phyloP scores from a whole-genome alignment of 2,113 vertebrate species.

The Perccottus glenii region DNA sequence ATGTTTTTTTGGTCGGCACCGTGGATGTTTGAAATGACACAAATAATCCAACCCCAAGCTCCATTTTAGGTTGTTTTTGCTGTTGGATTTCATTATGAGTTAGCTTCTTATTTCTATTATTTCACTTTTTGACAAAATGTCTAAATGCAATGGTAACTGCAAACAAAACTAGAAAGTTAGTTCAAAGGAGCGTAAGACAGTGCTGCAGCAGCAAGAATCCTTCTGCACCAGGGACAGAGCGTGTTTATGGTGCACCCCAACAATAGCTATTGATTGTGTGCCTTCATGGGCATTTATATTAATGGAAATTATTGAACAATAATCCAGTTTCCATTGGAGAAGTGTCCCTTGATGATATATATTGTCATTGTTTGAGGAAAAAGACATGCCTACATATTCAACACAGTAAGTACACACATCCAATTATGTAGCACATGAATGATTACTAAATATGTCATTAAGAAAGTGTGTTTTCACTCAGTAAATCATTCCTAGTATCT shows the following conservation, averaged over 20 bases:
- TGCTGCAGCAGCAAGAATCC: too few species aligned
- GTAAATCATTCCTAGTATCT: conserved; percentile 36
- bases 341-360: neutral
- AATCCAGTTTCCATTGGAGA: neutral
- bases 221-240: neutral
- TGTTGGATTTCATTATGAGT: too few species aligned
- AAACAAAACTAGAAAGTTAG: too few species aligned
- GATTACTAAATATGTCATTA: neutral
- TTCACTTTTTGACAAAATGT: too few species aligned
- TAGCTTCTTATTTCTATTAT: too few species aligned
- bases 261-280: neutral
- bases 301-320: neutral
- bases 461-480: neutral
- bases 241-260: neutral
- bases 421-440: neutral
- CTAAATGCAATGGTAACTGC: too few species aligned
- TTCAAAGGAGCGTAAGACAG: too few species aligned
- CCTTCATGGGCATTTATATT: neutral
- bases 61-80: too few species aligned
- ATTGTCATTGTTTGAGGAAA: neutral
- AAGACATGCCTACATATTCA: neutral
- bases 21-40: too few species aligned
- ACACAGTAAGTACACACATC: neutral
- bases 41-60: too few species aligned
- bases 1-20: too few species aligned